Base-by-base conservation (phyloP, 2,888 invertebrate species). In the Drosophila falleni region DNA sequence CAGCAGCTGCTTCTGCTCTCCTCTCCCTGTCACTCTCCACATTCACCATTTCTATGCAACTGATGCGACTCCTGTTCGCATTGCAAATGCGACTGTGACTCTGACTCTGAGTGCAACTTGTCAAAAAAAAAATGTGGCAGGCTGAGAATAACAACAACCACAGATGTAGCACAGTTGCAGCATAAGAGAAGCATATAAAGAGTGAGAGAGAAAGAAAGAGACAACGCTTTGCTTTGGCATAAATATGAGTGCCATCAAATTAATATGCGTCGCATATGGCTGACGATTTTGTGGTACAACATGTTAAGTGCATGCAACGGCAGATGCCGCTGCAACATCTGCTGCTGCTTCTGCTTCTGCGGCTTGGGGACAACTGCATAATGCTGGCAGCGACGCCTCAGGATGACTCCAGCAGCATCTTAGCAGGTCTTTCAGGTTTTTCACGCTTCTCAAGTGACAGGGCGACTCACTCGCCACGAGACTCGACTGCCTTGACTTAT, bases 191-290 rank as follows among this genome's bases (percentile, higher is more conserved):
- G 62, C 51, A 29, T 29, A 29, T 3, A 23, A 4, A 23, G 23
- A 1, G 23, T 2, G 23, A 23, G 23, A 4, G 23, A 23, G 23
- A 50, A 60, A 74, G 66, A 64, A 60, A 74, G 66, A 64, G 74
- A 68, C 62, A 82, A 73, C 81, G 89, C 72, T 84, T 85, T 81
- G 89, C 85, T 89, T 88, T 86, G 81, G 85, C 81, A 89, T 89
- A 88, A 90, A 88, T 88, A 89, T 89, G 88, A 90, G 89, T 80
- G 89, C 88, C 88, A 88, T 88, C 88, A 88, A 88, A 88, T 88
- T 88, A 88, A 88, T 89, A 90, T 90, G 90, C 89, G 76, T 74
- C 76, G 84, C 89, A 89, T 87, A 89, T 89, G 90, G 89, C 78
- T 86, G 89, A 88, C 89, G 89, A 88, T 87, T 87, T 89, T 86